phyloP scores from a whole-genome alignment of 2,888 invertebrate genomes.

The Dolichopus griseipennis region DNA sequence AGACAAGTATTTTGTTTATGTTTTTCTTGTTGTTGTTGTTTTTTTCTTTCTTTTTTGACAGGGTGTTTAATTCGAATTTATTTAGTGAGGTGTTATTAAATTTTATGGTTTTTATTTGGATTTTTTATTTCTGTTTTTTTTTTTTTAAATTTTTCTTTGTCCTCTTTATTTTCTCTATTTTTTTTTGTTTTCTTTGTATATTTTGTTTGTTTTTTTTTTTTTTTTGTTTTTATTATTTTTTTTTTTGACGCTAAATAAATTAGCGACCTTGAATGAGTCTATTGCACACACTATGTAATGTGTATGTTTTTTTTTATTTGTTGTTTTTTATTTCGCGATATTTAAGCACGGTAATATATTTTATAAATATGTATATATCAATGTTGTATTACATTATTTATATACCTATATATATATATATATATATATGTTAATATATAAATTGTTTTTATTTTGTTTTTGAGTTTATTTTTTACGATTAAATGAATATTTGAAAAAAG shows the following conservation, averaged over 20 bases:
- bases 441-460: no score
- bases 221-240: not conserved
- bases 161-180: not conserved
- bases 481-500: no score
- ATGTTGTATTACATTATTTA: no score
- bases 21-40: no score
- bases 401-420: not conserved
- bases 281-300: constrained; percentile 4
- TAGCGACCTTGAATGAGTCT: constrained; percentile 1
- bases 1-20: no score
- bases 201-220: not conserved
- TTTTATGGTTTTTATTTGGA: not conserved
- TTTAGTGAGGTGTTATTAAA: not conserved
- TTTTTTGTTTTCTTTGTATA: not conserved
- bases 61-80: not conserved
- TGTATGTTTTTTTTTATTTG: not conserved
- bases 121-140: not conserved
- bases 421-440: no score
- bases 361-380: not conserved
- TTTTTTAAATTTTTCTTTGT: not conserved
- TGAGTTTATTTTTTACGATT: no score
- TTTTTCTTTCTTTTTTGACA: not conserved
- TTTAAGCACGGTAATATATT: not conserved
- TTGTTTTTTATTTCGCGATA: not conserved
- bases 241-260: not conserved